Conservation (phyloP, 1,140 invertebrate species). For the Brachionus sp. region DNA sequence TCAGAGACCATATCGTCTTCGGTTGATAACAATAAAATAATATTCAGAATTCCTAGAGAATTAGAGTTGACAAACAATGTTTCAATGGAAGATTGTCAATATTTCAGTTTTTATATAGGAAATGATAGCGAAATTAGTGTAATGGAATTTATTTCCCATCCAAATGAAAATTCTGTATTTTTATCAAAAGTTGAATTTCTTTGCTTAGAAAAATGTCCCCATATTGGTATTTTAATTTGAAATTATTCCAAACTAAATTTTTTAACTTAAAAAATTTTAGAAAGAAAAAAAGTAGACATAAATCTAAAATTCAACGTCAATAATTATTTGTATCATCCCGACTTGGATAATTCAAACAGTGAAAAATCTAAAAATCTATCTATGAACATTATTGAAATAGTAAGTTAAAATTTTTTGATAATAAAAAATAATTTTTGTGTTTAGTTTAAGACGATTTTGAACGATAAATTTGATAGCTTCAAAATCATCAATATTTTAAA, state of each 20-base stretch:
- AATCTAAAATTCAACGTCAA: neutral
- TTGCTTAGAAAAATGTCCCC: neutral
- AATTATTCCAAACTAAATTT: neutral
- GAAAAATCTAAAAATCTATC: neutral
- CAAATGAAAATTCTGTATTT: neutral
- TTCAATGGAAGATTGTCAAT: neutral
- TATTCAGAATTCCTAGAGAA: neutral
- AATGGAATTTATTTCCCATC: neutral
- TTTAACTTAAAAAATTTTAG: neutral
- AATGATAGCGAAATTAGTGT: neutral
- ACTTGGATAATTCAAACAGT: neutral
- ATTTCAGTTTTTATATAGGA: neutral
- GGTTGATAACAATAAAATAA: neutral
- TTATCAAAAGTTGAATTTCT: neutral
- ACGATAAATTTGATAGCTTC: neutral
- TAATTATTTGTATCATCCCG: conserved; percentile 8
- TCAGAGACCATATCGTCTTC: neutral
- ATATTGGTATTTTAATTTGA: neutral
- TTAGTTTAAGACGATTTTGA: neutral
- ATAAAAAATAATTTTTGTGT: neutral
- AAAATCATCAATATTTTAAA: neutral
- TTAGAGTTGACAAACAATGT: neutral
- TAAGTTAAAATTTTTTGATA: neutral
- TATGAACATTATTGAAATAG: neutral
- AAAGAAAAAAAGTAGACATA: neutral